A percentile compares a stretch with the other conserved stretches of the same genome.
Evolutionary conservation across 64 coral and sea anemone genomes (phyloP).

Genomic region (Montipora sp.): DNA sequence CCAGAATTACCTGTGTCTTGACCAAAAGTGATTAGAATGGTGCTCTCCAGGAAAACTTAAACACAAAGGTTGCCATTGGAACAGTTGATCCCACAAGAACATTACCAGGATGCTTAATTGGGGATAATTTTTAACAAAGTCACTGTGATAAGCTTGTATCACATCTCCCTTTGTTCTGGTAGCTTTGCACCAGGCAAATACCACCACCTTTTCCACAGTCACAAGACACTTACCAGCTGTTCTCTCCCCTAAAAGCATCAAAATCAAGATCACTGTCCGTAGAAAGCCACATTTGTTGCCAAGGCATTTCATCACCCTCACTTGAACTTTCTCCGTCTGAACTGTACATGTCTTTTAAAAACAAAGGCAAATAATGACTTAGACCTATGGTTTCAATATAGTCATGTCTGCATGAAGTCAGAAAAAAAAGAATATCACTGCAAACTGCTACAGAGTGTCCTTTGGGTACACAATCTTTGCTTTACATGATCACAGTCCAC

Average conservation of each 20-base stretch:
- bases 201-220: neutral
- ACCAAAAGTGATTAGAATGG: too few species aligned
- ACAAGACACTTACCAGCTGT: constrained; percentile 43
- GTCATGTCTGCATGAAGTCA: neutral
- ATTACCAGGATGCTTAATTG: too few species aligned
- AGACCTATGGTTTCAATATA: too few species aligned
- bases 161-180: too few species aligned
- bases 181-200: neutral
- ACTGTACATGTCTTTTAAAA: constrained; percentile 73
- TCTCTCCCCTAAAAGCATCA: constrained; percentile 31
- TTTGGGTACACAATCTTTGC: too few species aligned
- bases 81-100: too few species aligned
- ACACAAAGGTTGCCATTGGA: too few species aligned
- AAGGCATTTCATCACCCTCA: constrained; percentile 75
- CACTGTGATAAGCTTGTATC: too few species aligned
- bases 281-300: constrained; percentile 86
- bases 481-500: too few species aligned
- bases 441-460: neutral
- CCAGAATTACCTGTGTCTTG: too few species aligned
- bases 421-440: neutral
- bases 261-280: constrained; percentile 60
- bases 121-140: too few species aligned
- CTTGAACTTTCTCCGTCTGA: constrained; percentile 85
- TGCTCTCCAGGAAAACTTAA: too few species aligned
- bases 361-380: neutral